Base-by-base conservation (phyloP, 2,888 invertebrate species). In the Aporophyla nigra region DNA sequence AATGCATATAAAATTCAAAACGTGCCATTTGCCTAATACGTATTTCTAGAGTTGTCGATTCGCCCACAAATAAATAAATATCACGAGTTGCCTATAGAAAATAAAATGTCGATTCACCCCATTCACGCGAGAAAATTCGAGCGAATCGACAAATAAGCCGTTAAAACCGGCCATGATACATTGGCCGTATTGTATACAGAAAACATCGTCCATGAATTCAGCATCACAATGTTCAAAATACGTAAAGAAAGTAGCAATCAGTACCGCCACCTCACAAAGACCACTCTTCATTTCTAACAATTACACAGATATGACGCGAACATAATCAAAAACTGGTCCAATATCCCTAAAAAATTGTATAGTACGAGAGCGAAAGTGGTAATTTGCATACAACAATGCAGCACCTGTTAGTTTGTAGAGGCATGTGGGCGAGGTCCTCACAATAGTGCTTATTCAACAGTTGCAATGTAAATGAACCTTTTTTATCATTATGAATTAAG, bases 381-480 rank as follows among this genome's bases (percentile, higher is more conserved):
- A 95, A 96, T 96, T 96, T 96, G 96, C 96, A 96, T 96, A 93
- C 92, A 95, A 96, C 96, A 96, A 96, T 96, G 94, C 94, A 93
- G 92, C 96, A 96, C 96, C 96, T 96, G 96, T 94, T 94, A 92
- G 90, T 89, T 89, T 63, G 84, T 89, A 88, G 82, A 88, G 89
- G 90, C 93, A 93, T 95, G 96, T 95, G 96, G 96, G 94, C 93
- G 95, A 93, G 86, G 91, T 91, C 92, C 90, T 89, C 92, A 96
- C 96, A 95, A 95, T 94, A 87, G 93, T 89, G 90, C 91, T 91
- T 93, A 92, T 94, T 94, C 92, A 94, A 95, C 95, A 94, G 96
- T 95, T 96, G 95, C 95, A 94, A 94, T 96, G 96, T 95, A 96
- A 96, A 96, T 94, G 95, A 96, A 96, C 96, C 95, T 96, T 96